phyloP scores from a whole-genome alignment of 2,797 vertebrate genomes.

The Sebastes vulpes region DNA sequence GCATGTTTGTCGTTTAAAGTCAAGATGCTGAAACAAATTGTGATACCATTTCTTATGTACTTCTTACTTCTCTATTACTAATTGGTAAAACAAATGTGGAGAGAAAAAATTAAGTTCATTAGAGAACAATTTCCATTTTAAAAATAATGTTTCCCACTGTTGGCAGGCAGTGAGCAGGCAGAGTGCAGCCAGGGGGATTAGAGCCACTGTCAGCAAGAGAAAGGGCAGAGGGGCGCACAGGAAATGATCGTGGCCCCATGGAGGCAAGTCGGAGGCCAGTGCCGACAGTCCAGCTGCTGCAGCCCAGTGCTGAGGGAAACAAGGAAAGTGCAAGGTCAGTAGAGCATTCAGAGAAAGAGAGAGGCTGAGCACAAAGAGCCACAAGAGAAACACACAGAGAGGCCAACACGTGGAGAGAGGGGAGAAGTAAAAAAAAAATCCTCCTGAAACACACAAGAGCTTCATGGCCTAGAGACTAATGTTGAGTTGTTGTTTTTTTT shows the following conservation, averaged over 20 bases:
- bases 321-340: constrained; percentile 75
- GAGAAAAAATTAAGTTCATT: background rate
- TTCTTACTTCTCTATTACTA: background rate
- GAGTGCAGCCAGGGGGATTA: constrained; percentile 71
- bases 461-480: background rate
- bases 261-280: constrained; percentile 70
- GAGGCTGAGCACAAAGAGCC: constrained; percentile 46
- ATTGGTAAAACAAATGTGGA: background rate
- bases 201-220: constrained; percentile 77
- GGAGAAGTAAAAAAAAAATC: constrained; percentile 21
- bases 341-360: constrained; percentile 50
- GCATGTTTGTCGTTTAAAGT: background rate
- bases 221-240: constrained; percentile 77
- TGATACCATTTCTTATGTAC: constrained; percentile 10
- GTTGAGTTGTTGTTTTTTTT: background rate
- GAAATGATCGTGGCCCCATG: constrained; percentile 78
- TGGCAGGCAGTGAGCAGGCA: constrained; percentile 39
- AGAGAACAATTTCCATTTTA: constrained; percentile 18
- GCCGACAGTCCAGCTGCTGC: constrained; percentile 70
- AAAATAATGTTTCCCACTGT: constrained; percentile 8
- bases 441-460: constrained; percentile 2
- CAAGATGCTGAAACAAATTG: background rate
- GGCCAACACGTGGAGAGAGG: constrained; percentile 25
- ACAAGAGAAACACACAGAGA: constrained; percentile 36
- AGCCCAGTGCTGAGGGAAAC: constrained; percentile 50